Conservation (phyloP, 2,797 vertebrate species). For the Pagetopsis macropterus region DNA sequence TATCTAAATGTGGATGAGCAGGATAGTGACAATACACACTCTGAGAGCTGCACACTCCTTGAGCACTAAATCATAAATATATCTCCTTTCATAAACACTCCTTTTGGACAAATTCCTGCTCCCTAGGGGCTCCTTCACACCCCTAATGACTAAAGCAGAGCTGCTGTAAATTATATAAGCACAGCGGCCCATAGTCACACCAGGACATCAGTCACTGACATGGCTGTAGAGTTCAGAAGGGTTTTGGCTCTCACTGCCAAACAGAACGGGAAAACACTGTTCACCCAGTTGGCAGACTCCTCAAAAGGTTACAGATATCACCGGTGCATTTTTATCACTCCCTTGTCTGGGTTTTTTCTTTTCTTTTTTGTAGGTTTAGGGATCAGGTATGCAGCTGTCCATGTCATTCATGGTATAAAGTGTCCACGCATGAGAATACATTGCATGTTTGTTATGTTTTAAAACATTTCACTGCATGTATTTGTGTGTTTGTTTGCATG, state of each 20-base stretch:
- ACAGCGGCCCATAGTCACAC: slow-evolving; percentile 63
- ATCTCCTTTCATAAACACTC: slow-evolving; percentile 81
- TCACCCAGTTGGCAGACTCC: slow-evolving; percentile 63
- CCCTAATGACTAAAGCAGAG: slow-evolving; percentile 85
- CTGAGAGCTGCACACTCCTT: slow-evolving; percentile 30
- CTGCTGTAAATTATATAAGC: slow-evolving; percentile 79
- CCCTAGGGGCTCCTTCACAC: slow-evolving; percentile 78
- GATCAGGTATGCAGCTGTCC: slow-evolving; percentile 76
- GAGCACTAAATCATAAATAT: slow-evolving; percentile 80
- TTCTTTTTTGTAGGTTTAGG: slow-evolving; percentile 26
- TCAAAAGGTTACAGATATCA: slow-evolving; percentile 68
- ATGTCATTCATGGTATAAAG: slow-evolving; percentile 56
- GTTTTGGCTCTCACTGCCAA: slow-evolving; percentile 52
- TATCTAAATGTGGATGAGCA: slow-evolving; percentile 18
- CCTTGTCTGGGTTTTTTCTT: slow-evolving; percentile 18
- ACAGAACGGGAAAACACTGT: slow-evolving; percentile 63
- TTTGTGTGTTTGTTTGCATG: slow-evolving; percentile 18
- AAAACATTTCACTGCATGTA: background rate
- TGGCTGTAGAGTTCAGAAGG: slow-evolving; percentile 66
- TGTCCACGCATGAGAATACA: background rate
- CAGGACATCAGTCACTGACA: slow-evolving; percentile 78
- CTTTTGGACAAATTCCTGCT: slow-evolving; percentile 82
- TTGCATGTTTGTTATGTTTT: background rate
- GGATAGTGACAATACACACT: slow-evolving; percentile 10
- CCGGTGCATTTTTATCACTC: slow-evolving; percentile 59